These are phyloP conservation scores for Sisor rabdophorus DNA, from an alignment of 2,113 vertebrate species.

Conservation along the genomic window DNA sequence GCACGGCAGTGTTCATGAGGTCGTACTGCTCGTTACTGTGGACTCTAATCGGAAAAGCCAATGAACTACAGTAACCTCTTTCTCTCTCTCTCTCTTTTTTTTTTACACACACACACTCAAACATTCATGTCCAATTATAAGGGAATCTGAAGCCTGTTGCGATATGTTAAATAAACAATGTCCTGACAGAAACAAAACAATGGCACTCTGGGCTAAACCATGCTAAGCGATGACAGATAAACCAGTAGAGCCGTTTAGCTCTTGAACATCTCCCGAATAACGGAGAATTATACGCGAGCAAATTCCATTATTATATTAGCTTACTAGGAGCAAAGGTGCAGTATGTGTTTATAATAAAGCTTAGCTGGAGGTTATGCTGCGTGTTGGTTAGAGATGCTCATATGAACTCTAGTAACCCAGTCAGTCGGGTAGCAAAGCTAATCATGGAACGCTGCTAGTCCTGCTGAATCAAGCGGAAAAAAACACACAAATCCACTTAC, in stretches of 20 bases:
- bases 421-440: slow-evolving; percentile 22
- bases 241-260: not conserved
- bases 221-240: not conserved
- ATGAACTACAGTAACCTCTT: slow-evolving; percentile 51
- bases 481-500: slow-evolving; percentile 38
- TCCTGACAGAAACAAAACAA: not conserved
- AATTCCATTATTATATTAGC: too few relatives aligned
- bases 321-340: not conserved
- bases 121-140: slow-evolving; percentile 11
- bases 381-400: slow-evolving; percentile 34
- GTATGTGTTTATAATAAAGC: too few relatives aligned
- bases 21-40: too few relatives aligned
- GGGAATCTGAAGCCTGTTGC: slow-evolving; percentile 27
- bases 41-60: too few relatives aligned
- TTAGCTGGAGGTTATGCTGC: not conserved
- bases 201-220: not conserved
- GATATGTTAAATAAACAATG: not conserved
- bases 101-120: too few relatives aligned
- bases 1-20: too few relatives aligned
- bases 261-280: not conserved
- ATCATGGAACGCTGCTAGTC: slow-evolving; percentile 26
- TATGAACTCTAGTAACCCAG: slow-evolving; percentile 42
- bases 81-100: not conserved
- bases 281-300: not conserved
- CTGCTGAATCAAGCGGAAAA: slow-evolving; percentile 24